Base-by-base conservation (phyloP, 2,113 vertebrate genomes). In the Trachemys scripta region DNA sequence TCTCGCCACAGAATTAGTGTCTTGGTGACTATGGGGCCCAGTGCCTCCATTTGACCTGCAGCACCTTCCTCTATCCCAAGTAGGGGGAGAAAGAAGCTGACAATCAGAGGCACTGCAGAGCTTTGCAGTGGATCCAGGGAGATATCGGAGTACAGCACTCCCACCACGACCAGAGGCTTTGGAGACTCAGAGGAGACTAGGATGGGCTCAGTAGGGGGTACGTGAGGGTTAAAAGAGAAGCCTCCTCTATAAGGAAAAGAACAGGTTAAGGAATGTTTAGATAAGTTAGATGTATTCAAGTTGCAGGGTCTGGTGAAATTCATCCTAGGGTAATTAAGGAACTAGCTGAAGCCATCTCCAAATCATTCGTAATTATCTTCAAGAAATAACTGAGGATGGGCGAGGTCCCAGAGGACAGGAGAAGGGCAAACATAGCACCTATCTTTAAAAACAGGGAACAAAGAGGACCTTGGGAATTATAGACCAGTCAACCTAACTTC, bases 151-250 rank as follows among this genome's bases (percentile, higher is more conserved):
- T 47, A 53, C 75, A 69, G 85, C 10, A 1, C 20, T 7, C 69
- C 69, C 13, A 20, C 2, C 42, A 27, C 13, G 6, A 76, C 24
- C 42, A 25, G 12, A 12, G 0, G 35, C 29, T 20, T 56, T 2
- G 2, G 51, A 65, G 25, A 1, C 22, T 56, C 3, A 1, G 25
- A 24, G 25, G 56, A 57, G 56, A 57, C 25, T 82, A 42, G 50
- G 47, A 75, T 5, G 16, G 80, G 42, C 82, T 80, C 82, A 53
- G 25, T 27, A 27, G 10, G 0, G 0, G 24, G 19, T 19, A 17
- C 3, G 0, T 69, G 31, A 31, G 59, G 1, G 13, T 1, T 69
- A 80, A 76, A 50, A 72, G n/a, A 6, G 31, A 0, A 38, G 49
- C 80, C 57, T 47, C 31, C 82, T 54, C 53, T 54, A 22, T 54